phyloP scores from a whole-genome alignment of 2,888 invertebrate species.

The Troides aeacus region DNA sequence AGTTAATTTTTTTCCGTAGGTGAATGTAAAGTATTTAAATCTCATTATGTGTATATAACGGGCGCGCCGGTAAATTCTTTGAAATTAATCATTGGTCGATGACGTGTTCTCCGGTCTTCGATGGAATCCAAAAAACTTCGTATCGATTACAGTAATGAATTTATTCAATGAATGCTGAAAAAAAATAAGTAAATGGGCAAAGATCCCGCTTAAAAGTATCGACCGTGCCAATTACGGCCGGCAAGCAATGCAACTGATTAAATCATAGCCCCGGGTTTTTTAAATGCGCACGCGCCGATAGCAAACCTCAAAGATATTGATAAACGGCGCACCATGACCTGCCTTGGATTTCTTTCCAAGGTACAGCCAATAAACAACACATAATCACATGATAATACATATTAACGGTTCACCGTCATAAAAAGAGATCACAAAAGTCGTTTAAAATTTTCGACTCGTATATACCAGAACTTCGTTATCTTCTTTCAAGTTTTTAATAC shows the following conservation, averaged over 20 bases:
- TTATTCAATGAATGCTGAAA: slow-evolving; percentile 24
- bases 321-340: slow-evolving; percentile 10
- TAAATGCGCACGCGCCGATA: slow-evolving; percentile 26
- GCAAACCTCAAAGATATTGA: slow-evolving; percentile 7
- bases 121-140: slow-evolving; percentile 24
- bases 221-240: slow-evolving; percentile 21
- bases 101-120: background rate
- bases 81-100: background rate
- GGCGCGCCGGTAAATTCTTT: background rate
- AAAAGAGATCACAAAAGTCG: too few species aligned
- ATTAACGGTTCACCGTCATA: too few species aligned
- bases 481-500: too few species aligned
- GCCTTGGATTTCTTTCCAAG: background rate
- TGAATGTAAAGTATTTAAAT: background rate
- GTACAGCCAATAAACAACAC: background rate
- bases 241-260: slow-evolving; percentile 26
- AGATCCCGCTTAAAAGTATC: slow-evolving; percentile 25
- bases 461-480: too few species aligned
- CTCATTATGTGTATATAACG: background rate
- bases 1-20: slow-evolving; percentile 1
- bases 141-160: slow-evolving; percentile 23
- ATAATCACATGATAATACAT: too few species aligned
- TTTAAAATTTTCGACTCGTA: too few species aligned
- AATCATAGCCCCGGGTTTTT: slow-evolving; percentile 28
- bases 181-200: slow-evolving; percentile 14